These are phyloP conservation scores for Penaeus indicus DNA, from an alignment of 1,140 invertebrate genomes.

Conservation along the genomic window DNA sequence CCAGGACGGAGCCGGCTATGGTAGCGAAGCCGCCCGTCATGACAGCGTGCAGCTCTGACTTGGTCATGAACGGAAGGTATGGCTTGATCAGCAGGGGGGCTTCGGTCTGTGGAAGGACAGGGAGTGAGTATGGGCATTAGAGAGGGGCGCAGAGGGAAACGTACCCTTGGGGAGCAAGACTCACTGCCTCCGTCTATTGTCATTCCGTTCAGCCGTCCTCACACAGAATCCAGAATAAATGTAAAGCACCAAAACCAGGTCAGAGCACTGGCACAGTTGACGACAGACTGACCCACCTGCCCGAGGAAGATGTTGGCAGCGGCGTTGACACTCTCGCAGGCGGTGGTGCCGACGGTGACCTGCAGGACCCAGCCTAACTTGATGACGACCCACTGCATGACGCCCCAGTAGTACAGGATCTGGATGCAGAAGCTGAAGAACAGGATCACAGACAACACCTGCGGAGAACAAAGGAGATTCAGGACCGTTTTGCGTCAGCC, in stretches of 20 bases:
- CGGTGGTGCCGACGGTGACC: slow-evolving; percentile 84
- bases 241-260: background rate
- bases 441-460: slow-evolving; percentile 88
- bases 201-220: too few species aligned
- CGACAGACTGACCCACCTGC: slow-evolving; percentile 31
- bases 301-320: slow-evolving; percentile 91
- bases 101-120: slow-evolving; percentile 80
- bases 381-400: slow-evolving; percentile 87
- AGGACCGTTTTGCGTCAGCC: background rate
- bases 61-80: slow-evolving; percentile 84
- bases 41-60: slow-evolving; percentile 91
- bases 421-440: slow-evolving; percentile 92
- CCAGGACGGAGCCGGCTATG: slow-evolving; percentile 92
- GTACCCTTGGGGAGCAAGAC: too few species aligned
- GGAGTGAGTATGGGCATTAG: background rate
- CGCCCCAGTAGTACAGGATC: slow-evolving; percentile 87
- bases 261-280: too few species aligned
- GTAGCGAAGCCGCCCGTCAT: slow-evolving; percentile 96
- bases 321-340: slow-evolving; percentile 90
- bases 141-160: background rate
- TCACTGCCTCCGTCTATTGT: too few species aligned
- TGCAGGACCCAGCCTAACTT: slow-evolving; percentile 85
- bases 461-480: background rate
- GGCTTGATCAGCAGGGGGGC: slow-evolving; percentile 89
- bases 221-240: background rate